A percentile compares a stretch with the other conserved stretches of the same genome.
Evolutionary conservation across 2,797 vertebrate genomes (phyloP).

Genomic region (Morus bassanus): DNA sequence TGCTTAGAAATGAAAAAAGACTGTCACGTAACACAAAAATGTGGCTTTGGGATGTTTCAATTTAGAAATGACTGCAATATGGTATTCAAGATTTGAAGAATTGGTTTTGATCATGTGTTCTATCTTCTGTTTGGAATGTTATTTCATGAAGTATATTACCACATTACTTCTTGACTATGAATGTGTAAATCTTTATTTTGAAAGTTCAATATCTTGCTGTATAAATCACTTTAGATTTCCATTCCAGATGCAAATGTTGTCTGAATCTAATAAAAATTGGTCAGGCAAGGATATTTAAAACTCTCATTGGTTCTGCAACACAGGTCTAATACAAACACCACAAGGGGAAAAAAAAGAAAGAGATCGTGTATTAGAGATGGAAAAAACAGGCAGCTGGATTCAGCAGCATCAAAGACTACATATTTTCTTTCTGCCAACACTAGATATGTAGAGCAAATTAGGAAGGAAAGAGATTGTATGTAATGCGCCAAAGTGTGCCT

Average conservation of each 20-base stretch:
- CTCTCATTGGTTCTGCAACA: constrained; percentile 22
- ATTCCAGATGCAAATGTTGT: constrained; percentile 14
- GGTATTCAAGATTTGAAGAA: constrained; percentile 50
- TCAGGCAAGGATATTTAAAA: constrained; percentile 57
- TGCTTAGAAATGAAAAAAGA: not conserved
- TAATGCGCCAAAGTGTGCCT: not conserved
- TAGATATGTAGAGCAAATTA: constrained; percentile 30
- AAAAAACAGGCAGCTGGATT: constrained; percentile 24
- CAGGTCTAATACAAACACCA: not conserved
- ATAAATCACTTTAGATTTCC: constrained; percentile 29
- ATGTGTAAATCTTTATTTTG: constrained; percentile 56
- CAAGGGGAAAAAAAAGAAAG: not conserved
- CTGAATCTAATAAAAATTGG: constrained; percentile 58
- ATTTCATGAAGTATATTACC: constrained; percentile 5
- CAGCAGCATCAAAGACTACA: constrained; percentile 3
- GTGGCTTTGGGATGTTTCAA: not conserved
- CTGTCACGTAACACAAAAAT: not conserved
- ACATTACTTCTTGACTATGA: not conserved
- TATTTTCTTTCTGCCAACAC: constrained; percentile 33
- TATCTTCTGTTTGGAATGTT: not conserved
- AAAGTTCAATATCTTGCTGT: constrained; percentile 19
- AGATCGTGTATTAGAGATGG: not conserved
- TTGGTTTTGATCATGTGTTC: not conserved
- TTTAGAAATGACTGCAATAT: constrained; percentile 18
- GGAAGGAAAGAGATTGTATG: not conserved